Percentiles rank a stretch among this genome's conserved stretches.
Conservation (phyloP, 2,888 invertebrate genomes). For the Neuroscelio doddi region DNA sequence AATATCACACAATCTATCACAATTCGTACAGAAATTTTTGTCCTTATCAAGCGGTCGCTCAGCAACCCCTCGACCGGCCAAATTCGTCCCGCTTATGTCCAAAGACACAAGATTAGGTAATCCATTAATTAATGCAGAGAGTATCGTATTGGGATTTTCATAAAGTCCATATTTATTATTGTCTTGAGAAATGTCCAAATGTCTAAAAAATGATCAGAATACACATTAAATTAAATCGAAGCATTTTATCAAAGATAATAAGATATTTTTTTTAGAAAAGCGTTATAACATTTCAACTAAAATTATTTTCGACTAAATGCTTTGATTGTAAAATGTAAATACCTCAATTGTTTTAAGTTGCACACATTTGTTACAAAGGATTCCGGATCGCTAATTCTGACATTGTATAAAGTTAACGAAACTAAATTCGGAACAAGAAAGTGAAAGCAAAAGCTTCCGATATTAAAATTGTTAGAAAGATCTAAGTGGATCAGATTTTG, state of each 20-base stretch:
- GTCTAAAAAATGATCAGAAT: slow-evolving; percentile 75
- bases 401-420: slow-evolving; percentile 87
- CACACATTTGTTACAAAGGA: slow-evolving; percentile 66
- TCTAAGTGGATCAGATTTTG: slow-evolving; percentile 80
- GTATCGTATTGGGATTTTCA: slow-evolving; percentile 81
- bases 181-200: slow-evolving; percentile 89
- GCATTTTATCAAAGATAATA: no score
- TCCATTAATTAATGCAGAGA: slow-evolving; percentile 81
- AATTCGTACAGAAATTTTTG: slow-evolving; percentile 30
- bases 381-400: slow-evolving; percentile 70
- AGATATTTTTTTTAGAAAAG: no score
- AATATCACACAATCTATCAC: slow-evolving; percentile 78
- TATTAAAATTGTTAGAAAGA: slow-evolving; percentile 79
- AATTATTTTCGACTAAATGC: no score
- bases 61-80: slow-evolving; percentile 89
- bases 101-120: slow-evolving; percentile 85
- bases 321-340: slow-evolving; percentile 62
- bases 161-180: slow-evolving; percentile 83
- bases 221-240: no score
- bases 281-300: no score
- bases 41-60: slow-evolving; percentile 67
- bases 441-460: slow-evolving; percentile 80
- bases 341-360: slow-evolving; percentile 73
- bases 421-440: slow-evolving; percentile 79
- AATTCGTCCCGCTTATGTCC: slow-evolving; percentile 96